These are phyloP conservation scores for Baronia brevicornis DNA, from an alignment of 2,888 invertebrate species.

Conservation along the genomic window DNA sequence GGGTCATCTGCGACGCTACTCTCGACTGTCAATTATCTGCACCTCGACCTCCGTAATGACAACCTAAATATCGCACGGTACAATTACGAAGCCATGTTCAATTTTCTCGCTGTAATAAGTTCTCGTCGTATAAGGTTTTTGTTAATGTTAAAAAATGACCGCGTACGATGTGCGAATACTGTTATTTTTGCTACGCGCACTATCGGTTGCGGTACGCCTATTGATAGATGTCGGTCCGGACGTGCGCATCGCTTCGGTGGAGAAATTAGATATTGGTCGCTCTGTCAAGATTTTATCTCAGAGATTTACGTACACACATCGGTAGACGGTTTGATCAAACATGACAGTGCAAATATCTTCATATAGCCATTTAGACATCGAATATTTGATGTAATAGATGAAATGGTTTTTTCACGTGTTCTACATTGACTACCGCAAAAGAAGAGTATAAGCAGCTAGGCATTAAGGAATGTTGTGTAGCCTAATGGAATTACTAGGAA, in stretches of 20 bases:
- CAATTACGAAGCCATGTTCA: conserved; percentile 57
- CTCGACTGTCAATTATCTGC: conserved; percentile 37
- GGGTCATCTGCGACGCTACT: conserved; percentile 32
- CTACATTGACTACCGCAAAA: too few species aligned
- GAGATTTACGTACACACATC: conserved; percentile 51
- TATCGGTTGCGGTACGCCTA: conserved; percentile 52
- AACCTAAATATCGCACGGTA: conserved; percentile 52
- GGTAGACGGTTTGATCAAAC: conserved; percentile 47
- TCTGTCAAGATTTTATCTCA: conserved; percentile 67
- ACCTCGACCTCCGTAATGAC: conserved; percentile 43
- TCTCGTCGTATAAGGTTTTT: conserved; percentile 45
- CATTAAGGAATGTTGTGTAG: too few species aligned
- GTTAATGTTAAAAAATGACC: conserved; percentile 46
- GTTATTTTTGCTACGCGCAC: conserved; percentile 64
- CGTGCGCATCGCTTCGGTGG: conserved; percentile 26
- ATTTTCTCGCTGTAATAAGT: conserved; percentile 60
- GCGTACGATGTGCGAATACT: conserved; percentile 57
- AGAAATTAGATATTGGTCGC: conserved; percentile 41
- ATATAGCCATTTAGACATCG: conserved; percentile 37
- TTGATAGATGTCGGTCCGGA: conserved; percentile 42
- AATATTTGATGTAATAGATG: conserved; percentile 22
- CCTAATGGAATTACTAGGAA: too few species aligned
- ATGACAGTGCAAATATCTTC: conserved; percentile 52
- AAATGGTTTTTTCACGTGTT: too few species aligned
- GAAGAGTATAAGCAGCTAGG: too few species aligned